Evolutionary conservation across 1,140 invertebrate genomes (phyloP), one percentile per base, ranked within the genome.

Genomic region (Leptinotarsa defecta): DNA sequence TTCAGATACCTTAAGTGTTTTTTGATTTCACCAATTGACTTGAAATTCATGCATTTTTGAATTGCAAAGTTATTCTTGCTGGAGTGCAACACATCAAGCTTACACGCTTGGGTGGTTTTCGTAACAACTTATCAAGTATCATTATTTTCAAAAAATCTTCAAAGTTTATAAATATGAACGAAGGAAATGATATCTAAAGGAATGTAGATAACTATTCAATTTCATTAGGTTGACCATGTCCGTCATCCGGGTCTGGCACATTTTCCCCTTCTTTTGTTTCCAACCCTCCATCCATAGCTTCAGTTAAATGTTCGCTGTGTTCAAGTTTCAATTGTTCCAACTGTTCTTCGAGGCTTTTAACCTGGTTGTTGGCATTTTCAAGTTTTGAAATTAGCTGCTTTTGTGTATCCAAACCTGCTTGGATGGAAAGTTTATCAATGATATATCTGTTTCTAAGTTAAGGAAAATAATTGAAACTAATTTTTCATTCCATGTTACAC

Each of bases 291-390:
- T 20, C 52, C n/a, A 5, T 52, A 65, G 75, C 73, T 43, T 43
- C 34, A 43, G 34, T 43, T 43, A 43, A 43, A 43, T 57, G 52
- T 17, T 57, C 52, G 6, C n/a, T 57, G 3, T 73, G 20, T 61
- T 84, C 82, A 34, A 83, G 82, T 83, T 87, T 88, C 3, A 89
- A 84, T 13, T 86, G 84, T 4, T 85, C 83, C 80, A 90, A 86
- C 86, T 91, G 89, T 43, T 87, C 87, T 84, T 90, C 89, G 11
- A 93, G 74, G 76, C 90, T 88, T 13, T 86, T 84, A 68, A 92
- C 89, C 71, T 87, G 86, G 22, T 86, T 85, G 77, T 88, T 87
- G 4, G 89, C 87, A 27, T 88, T 87, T 57, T 90, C 88, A 5
- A 92, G 74, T 80, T 89, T 86, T 74, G 88, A 87, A 76, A 89